Percentiles rank a stretch among this genome's conserved stretches.
Conservation (phyloP, 92 coral and sea anemone genomes). For the Anthopleura xanthogrammica region DNA sequence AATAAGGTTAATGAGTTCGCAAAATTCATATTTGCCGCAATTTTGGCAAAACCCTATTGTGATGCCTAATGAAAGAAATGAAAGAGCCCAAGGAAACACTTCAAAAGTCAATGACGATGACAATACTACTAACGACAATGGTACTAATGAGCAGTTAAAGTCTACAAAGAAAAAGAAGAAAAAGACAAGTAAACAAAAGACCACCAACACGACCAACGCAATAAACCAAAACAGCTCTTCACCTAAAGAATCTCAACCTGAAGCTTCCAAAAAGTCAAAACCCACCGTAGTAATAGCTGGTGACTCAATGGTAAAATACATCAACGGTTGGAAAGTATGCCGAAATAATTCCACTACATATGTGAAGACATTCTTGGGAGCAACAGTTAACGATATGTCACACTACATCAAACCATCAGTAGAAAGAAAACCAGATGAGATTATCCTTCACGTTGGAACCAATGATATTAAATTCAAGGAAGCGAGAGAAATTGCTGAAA, state of each 20-base stretch:
- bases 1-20: constrained; percentile 30
- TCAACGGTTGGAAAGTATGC: constrained; percentile 17
- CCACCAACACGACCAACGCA: not conserved
- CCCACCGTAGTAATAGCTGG: constrained; percentile 8
- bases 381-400: constrained; percentile 8
- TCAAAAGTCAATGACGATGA: not conserved
- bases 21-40: constrained; percentile 26
- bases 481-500: constrained; percentile 12
- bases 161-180: not conserved
- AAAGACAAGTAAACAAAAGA: not conserved
- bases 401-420: constrained; percentile 1
- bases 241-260: not conserved
- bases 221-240: not conserved
- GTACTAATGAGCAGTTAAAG: not conserved
- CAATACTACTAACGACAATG: not conserved
- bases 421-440: constrained; percentile 6
- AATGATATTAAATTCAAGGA: not conserved
- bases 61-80: not conserved
- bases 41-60: not conserved
- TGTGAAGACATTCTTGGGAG: constrained; percentile 11
- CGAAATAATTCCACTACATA: not conserved
- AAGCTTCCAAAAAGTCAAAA: constrained; percentile 5
- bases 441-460: constrained; percentile 12
- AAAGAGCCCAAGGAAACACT: too few relatives aligned
- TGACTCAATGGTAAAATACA: constrained; percentile 12